Evolutionary conservation across 2,888 invertebrate genomes (phyloP).

Genomic region (Zeuzera pyrina): DNA sequence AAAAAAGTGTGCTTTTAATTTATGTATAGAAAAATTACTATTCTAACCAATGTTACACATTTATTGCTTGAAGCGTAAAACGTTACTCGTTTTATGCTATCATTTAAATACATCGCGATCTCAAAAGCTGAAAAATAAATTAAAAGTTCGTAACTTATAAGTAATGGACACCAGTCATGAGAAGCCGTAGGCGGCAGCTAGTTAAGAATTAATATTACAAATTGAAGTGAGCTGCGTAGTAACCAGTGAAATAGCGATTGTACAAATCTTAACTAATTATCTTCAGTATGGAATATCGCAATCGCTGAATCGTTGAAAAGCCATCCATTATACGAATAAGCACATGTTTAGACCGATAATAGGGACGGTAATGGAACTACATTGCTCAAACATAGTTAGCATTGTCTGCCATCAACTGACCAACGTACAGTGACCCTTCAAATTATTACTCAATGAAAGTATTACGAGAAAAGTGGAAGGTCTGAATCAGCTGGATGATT

Average conservation of each 20-base stretch:
- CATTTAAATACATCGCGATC: no score
- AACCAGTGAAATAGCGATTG: constrained; percentile 14
- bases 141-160: no score
- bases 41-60: no score
- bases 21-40: no score
- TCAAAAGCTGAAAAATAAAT: no score
- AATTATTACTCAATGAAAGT: constrained; percentile 17
- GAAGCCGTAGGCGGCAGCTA: no score
- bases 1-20: no score
- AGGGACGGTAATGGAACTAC: constrained; percentile 29
- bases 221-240: background rate
- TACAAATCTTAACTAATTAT: constrained; percentile 21
- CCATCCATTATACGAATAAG: constrained; percentile 27
- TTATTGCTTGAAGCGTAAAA: no score
- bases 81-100: no score
- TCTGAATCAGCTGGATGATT: constrained; percentile 30
- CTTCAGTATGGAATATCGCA: constrained; percentile 26
- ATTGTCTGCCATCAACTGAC: constrained; percentile 28
- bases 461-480: no score
- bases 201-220: background rate
- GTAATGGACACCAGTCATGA: no score
- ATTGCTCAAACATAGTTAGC: constrained; percentile 37
- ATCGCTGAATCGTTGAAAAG: constrained; percentile 23
- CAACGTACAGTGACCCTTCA: constrained; percentile 23
- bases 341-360: constrained; percentile 28